A percentile compares a stretch with the other conserved stretches of the same genome.
These are phyloP conservation scores for Knipowitschia caucasica DNA, from an alignment of 2,797 vertebrate species.

Conservation along the genomic window DNA sequence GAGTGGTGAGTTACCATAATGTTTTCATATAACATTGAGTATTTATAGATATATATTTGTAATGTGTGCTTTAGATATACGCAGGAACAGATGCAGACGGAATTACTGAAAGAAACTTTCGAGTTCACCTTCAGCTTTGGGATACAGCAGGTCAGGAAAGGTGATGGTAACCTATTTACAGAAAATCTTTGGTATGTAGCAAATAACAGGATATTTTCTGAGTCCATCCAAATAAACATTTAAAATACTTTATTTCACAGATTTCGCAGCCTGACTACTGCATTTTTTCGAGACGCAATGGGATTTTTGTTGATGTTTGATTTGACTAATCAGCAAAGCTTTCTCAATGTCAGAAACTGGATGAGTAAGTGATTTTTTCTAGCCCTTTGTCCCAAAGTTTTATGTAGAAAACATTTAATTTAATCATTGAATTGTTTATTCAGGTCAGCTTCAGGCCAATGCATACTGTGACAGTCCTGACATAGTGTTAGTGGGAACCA, in stretches of 20 bases:
- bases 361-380: conserved; percentile 83
- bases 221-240: neutral
- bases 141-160: conserved; percentile 96
- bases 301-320: conserved; percentile 96
- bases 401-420: no score
- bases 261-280: conserved; percentile 93
- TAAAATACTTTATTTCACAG: conserved; percentile 51
- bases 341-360: conserved; percentile 95
- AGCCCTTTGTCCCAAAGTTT: conserved; percentile 6
- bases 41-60: conserved; percentile 1
- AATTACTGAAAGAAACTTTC: conserved; percentile 81
- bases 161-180: conserved; percentile 52
- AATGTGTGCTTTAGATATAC: conserved; percentile 75
- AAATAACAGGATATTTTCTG: neutral
- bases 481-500: conserved; percentile 92
- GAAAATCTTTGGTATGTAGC: neutral
- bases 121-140: conserved; percentile 93
- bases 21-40: neutral
- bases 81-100: conserved; percentile 80
- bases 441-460: conserved; percentile 95
- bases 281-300: conserved; percentile 98
- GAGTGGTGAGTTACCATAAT: conserved; percentile 83
- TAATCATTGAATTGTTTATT: no score
- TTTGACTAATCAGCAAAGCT: conserved; percentile 93
- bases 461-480: conserved; percentile 95